Evolutionary conservation across 1,140 invertebrate genomes (phyloP).

Genomic region (Melanaphis sacchari): DNA sequence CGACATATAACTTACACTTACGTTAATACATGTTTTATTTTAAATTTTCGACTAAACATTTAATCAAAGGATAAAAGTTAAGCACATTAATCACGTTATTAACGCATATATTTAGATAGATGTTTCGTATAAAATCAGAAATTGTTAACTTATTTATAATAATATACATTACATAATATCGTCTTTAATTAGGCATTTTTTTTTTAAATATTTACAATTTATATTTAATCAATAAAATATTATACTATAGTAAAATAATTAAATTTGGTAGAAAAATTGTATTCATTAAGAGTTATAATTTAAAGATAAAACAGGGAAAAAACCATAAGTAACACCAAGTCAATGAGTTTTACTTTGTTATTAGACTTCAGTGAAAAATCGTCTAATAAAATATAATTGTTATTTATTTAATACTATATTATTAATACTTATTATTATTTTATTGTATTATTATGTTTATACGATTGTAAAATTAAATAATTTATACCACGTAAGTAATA

Average conservation of each 20-base stretch:
- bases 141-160: not conserved
- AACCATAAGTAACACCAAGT: not conserved
- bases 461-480: too few species aligned
- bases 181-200: too few species aligned
- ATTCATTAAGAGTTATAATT: not conserved
- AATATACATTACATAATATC: not conserved
- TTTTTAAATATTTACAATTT: not conserved
- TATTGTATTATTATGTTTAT: too few species aligned
- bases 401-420: not conserved
- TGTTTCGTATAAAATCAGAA: not conserved
- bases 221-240: too few species aligned
- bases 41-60: not conserved
- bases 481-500: too few species aligned
- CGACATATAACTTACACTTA: not conserved
- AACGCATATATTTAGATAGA: not conserved
- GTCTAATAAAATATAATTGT: not conserved
- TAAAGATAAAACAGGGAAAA: not conserved
- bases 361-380: not conserved
- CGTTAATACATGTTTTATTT: not conserved
- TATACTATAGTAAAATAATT: not conserved
- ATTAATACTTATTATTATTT: too few species aligned
- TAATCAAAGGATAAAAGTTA: not conserved
- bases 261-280: not conserved
- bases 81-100: not conserved
- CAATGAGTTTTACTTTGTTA: not conserved